These are phyloP conservation scores for Gallinago paraguaiae DNA, from an alignment of 2,113 vertebrate species.

Conservation along the genomic window DNA sequence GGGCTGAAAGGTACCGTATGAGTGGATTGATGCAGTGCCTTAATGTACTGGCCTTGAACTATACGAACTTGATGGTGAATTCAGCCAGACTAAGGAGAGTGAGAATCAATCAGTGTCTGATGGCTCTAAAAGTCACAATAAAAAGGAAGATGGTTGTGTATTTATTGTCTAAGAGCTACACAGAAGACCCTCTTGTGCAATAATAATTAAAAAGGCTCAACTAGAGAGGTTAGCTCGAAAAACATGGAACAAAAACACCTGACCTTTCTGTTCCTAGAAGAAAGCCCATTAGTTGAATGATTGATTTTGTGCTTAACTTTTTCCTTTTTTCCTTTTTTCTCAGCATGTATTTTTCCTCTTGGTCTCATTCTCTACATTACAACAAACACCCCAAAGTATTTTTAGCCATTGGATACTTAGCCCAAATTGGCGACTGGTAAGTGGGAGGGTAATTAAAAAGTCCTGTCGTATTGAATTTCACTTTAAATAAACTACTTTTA, in stretches of 20 bases:
- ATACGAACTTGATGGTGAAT: slow-evolving; percentile 14
- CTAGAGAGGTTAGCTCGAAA: slow-evolving; percentile 22
- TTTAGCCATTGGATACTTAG: not conserved
- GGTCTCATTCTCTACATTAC: not conserved
- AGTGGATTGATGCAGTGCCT: slow-evolving; percentile 27
- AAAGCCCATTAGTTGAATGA: slow-evolving; percentile 51
- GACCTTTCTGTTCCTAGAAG: slow-evolving; percentile 37
- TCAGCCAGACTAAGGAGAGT: slow-evolving; percentile 37
- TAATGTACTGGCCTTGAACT: slow-evolving; percentile 56
- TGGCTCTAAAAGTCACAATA: slow-evolving; percentile 37
- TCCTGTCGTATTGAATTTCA: not conserved
- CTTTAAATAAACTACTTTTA: not conserved
- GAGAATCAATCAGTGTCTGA: slow-evolving; percentile 49
- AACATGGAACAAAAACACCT: not conserved
- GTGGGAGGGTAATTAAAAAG: not conserved
- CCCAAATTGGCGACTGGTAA: not conserved
- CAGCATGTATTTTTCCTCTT: not conserved
- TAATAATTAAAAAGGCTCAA: slow-evolving; percentile 42
- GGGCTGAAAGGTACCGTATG: not conserved
- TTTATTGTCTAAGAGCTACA: slow-evolving; percentile 24
- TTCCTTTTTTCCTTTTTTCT: not conserved
- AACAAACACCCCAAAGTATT: not conserved
- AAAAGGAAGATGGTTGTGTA: slow-evolving; percentile 28
- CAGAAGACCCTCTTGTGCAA: not conserved
- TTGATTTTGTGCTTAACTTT: slow-evolving; percentile 31